Evolutionary conservation across 2,888 invertebrate species (phyloP).

Genomic region (Macrophya alboannulata): DNA sequence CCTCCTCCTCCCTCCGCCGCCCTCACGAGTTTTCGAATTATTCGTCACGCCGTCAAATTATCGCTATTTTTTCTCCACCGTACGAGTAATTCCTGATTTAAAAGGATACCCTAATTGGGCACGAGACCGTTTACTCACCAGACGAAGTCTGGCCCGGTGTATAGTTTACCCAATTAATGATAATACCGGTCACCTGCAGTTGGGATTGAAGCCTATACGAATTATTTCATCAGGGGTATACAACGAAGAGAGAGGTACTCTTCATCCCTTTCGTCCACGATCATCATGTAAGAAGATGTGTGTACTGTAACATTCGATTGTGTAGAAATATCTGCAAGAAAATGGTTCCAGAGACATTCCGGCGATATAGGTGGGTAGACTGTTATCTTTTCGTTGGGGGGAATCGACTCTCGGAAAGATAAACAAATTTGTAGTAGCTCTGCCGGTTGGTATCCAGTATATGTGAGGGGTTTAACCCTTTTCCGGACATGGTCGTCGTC

Average conservation of each 20-base stretch:
- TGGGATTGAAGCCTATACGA: not conserved
- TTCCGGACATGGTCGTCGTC: slow-evolving; percentile 45
- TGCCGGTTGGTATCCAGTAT: not conserved
- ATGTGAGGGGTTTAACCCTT: slow-evolving; percentile 26
- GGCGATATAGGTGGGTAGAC: not conserved
- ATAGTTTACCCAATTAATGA: not conserved
- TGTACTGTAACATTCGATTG: not conserved
- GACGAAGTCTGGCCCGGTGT: not conserved
- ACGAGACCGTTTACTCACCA: not conserved
- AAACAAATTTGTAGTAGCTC: slow-evolving; percentile 25
- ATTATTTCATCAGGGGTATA: not conserved
- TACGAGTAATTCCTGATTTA: slow-evolving; percentile 14
- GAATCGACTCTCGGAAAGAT: not conserved
- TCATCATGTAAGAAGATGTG: not conserved
- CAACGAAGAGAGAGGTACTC: not conserved
- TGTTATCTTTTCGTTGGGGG: not conserved
- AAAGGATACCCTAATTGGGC: slow-evolving; percentile 20
- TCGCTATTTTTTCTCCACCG: slow-evolving; percentile 38
- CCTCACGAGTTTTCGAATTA: slow-evolving; percentile 27
- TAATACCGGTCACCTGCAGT: not conserved
- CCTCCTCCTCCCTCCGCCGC: not conserved
- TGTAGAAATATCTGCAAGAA: not conserved
- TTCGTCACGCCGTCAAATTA: slow-evolving; percentile 47
- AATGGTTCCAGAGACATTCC: not conserved
- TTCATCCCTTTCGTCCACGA: not conserved